These are phyloP conservation scores for Saccostrea cuccullata DNA, from an alignment of 1,140 invertebrate genomes.

Conservation along the genomic window DNA sequence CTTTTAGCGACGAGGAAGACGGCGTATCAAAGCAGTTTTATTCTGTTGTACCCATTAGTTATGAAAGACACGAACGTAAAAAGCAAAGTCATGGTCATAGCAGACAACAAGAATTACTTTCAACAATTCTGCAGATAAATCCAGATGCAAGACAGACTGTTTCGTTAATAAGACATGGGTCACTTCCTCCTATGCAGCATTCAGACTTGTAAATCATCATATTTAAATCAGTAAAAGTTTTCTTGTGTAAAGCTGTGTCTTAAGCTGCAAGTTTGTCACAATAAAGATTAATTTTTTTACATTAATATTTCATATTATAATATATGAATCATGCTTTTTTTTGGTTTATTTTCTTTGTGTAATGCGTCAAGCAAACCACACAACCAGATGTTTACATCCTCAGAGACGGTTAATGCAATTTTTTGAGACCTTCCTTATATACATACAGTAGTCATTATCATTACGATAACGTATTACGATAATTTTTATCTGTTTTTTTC, in stretches of 20 bases:
- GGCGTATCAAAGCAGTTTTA: not conserved
- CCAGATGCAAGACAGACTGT: slow-evolving; percentile 1
- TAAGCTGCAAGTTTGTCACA: not conserved
- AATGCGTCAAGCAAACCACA: too few relatives aligned
- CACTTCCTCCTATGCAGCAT: not conserved
- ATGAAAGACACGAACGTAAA: not conserved
- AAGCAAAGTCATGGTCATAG: not conserved
- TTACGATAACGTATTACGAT: too few relatives aligned
- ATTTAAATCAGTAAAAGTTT: not conserved
- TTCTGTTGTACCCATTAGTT: not conserved
- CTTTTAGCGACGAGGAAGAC: not conserved
- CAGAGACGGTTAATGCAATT: too few relatives aligned
- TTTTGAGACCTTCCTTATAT: too few relatives aligned
- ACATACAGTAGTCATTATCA: too few relatives aligned
- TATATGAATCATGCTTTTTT: not conserved
- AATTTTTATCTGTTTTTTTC: too few relatives aligned
- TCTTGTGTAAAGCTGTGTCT: not conserved
- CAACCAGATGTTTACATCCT: too few relatives aligned
- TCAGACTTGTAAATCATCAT: not conserved
- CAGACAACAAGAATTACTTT: not conserved
- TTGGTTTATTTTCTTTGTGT: too few relatives aligned
- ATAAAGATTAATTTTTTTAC: not conserved
- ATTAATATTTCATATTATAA: not conserved
- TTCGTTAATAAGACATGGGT: not conserved
- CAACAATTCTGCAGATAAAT: slow-evolving; percentile 7